Base-by-base conservation (phyloP, 1,140 invertebrate species). In the Leptinotarsa texana region DNA sequence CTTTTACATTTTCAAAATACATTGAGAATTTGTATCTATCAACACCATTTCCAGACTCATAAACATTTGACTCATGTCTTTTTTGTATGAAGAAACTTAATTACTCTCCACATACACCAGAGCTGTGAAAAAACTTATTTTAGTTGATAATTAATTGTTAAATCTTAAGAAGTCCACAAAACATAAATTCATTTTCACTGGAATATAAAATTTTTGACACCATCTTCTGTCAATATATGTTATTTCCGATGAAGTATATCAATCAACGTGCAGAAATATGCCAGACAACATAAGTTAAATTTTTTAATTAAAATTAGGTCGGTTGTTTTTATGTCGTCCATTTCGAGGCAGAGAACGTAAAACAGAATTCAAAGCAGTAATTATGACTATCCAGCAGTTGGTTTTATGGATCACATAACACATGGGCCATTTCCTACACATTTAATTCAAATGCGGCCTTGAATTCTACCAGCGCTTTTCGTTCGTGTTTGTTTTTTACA, bases 401-500 rank as follows among this genome's bases (percentile, higher is more conserved):
- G 62, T 78, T 78, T 78, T 78, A 78, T 78, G 74, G 74, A 61
- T 74, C 73, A 68, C 68, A 74, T 74, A 78, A 73, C 76, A 78
- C 76, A 78, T 78, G 76, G 76, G 65, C 76, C 71, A 73, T 78
- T 78, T 78, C 76, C 76, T 78, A 66, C 68, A 72, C 69, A 74
- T 74, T 74, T 74, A 77, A 71, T 77, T 74, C 73, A 69, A 66
- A 68, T 57, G 49, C 42, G 74, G 69, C 76, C 76, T 77, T 77
- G 76, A 72, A 72, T 66, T 57, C 73, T 65, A 63, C 21, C 72
- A 67, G 72, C 73, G 61, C 63, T 77, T 77, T 74, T 65, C 57
- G 69, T 21, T 68, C 65, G 69, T 74, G 69, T 74, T 67, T 77
- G 71, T 33, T 63, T 15, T 57, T 68, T 67, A 27, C 66, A 74